Base-by-base conservation (phyloP, 2,888 invertebrate species). In the Agrotis ipsilon region DNA sequence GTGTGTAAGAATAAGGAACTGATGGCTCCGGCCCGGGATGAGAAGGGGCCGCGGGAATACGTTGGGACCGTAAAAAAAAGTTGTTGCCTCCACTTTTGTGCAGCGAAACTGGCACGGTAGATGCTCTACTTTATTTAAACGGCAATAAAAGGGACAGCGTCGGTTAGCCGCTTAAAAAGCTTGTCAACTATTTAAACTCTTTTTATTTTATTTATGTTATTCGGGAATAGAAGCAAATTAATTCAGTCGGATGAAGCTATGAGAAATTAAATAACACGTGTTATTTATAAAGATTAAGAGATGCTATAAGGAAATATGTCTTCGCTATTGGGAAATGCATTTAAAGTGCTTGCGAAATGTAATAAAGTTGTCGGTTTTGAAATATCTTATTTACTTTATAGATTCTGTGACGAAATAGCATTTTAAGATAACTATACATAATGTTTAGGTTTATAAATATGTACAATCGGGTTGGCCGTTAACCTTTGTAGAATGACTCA, bases 41-140 rank as follows among this genome's bases (percentile, higher is more conserved):
- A 87, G 89, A 90, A 86, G 87, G 92, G 93, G 94, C 91, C 92
- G 92, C 90, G 91, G 93, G 94, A 92, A 93, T 93, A 93, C 93
- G 94, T 94, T 93, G 94, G 91, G 90, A 87, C 84, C 85, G 90
- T 91, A 94, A 94, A 95, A 94, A 39, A 96, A 96, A 95, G 92
- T 92, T 88, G 95, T 92, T 92, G 92, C 92, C 92, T 91, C 93
- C 89, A 92, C 90, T 92, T 91, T 89, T 85, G 87, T 89, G 83
- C 81, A 83, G 86, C 81, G 83, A 74, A 84, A 89, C 80, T 82
- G 88, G 81, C 86, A 79, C 80, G 87, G 68, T 83, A 76, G 86
- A 81, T 94, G 93, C 95, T 95, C 95, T 90, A 94, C 93, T 92
- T 92, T 69, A 84, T 73, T 81, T 75, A 75, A 68, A 68, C 68